Evolutionary conservation across 92 coral and sea anemone species (phyloP), one percentile per base, ranked within the genome.

Genomic region (Hydrozoanthus gracilis): DNA sequence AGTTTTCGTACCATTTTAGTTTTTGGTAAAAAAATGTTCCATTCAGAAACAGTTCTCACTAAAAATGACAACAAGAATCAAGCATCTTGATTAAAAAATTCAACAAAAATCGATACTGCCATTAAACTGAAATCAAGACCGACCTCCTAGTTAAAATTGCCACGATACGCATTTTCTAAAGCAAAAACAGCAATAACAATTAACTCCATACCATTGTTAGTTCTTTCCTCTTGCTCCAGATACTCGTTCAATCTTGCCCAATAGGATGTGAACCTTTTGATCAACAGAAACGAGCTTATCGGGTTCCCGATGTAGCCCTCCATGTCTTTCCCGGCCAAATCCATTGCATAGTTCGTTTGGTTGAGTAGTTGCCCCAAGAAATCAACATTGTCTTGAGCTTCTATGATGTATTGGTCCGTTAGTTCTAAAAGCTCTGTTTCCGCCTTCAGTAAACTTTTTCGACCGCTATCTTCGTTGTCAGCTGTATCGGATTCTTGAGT

Each of bases 261-360:
- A 64, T 66, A 75, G 4, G 71, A 58, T 6, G 86, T 62, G 61
- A 88, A 91, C 46, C 93, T 71, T 71, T 77, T 91, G 46, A 91
- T 79, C 77, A 88, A 54, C 50, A 76, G 68, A 77, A 65, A 91
- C n/a, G 86, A 86, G 46, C 79, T 91, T 4, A 88, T 49, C 2
- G 93, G 93, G 79, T 85, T 88, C 15, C 91, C 93, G 4, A 91
- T 75, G 55, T 83, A 91, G 11, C 87, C 77, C 47, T 83, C 90
- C 5, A 90, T 39, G 4, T 70, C 87, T 7, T 66, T 49, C 44
- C 82, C 80, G 39, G 77, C 78, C 71, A 82, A 49, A 7, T 69
- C 27, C 80, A 51, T 65, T 2, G 75, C 46, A 48, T 65, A 51
- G 15, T 80, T 55, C 20, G 86, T 83, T 54, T 82, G 87, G 71